These are phyloP conservation scores for Urocolius indicus DNA, from an alignment of 2,113 vertebrate genomes.

Conservation along the genomic window DNA sequence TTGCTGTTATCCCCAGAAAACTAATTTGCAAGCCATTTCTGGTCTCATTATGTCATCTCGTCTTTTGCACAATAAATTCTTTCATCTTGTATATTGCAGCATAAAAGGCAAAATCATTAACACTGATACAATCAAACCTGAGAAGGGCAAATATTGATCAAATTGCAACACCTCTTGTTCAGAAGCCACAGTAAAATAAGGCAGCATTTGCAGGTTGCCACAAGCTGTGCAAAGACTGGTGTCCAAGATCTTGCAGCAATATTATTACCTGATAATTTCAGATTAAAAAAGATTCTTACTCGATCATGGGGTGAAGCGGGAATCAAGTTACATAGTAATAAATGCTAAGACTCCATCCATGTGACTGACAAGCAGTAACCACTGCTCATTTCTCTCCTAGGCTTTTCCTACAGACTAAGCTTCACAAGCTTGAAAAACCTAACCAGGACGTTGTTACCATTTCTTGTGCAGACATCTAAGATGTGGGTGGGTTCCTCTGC, in stretches of 20 bases:
- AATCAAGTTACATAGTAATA: neutral
- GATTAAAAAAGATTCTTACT: neutral
- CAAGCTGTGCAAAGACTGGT: neutral
- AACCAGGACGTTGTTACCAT: neutral
- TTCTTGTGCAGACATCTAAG: neutral
- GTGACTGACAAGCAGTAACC: neutral
- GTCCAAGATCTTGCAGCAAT: neutral
- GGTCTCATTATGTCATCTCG: neutral
- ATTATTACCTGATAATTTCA: neutral
- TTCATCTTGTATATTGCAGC: neutral
- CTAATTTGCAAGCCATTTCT: neutral
- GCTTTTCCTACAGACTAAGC: neutral
- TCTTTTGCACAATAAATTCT: neutral
- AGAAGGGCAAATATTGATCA: neutral
- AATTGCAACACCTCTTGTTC: neutral
- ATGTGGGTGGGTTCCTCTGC: rapidly evolving
- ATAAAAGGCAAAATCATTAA: neutral
- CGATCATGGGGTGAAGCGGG: no score
- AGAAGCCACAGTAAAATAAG: neutral
- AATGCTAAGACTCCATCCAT: neutral
- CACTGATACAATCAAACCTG: neutral
- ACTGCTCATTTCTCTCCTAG: neutral
- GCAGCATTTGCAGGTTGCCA: neutral
- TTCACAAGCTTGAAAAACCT: neutral
- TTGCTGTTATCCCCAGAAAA: neutral